Evolutionary conservation across 2,888 invertebrate species (phyloP), one percentile per base, ranked within the genome.

Genomic region (Eristalinus sepulchralis): DNA sequence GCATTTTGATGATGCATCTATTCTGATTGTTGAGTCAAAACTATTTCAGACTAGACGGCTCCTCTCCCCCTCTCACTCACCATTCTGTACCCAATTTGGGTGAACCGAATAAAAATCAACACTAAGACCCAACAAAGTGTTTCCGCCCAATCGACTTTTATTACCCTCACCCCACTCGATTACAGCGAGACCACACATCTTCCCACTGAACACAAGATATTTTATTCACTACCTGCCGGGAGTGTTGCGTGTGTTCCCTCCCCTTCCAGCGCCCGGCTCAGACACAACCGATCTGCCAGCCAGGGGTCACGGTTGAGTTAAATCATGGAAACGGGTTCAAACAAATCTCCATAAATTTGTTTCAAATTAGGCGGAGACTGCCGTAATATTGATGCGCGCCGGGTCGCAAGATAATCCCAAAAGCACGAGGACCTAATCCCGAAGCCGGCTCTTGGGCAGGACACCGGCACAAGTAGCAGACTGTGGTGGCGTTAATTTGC

Each of bases 401-500:
- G 57, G 36, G 70, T 9, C 22, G 47, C 39, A 47, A 72, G 47
- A 13, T 62, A 33, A 31, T 31, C 36, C 2, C 47, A 39, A 8
- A 39, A 13, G 5, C 9, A 72, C 24, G 24, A 8, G 17, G n/a
- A 31, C 39, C 10, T 60, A 9, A 13, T n/a, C 20, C 33, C n/a
- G 24, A 36, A 64, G 11, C 17, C 63, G 22, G n/a, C 47, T n/a
- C 47, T 10, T 62, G 24, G 22, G 33, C 2, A 53, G 22, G 59
- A 31, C 27, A 27, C 8, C 63, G 27, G 27, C 5, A 27, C 5
- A n/a, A 63, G 53, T 53, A 27, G 13, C 3, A n/a, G 33, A 5
- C 36, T 20, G 53, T 60, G 66, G 33, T 67, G 67, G 72, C 67
- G 80, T 73, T 80, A 80, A 80, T 80, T 80, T 73, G 72, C 72